These are phyloP conservation scores for Anhinga rufa DNA, from an alignment of 2,113 vertebrate species.

Conservation along the genomic window DNA sequence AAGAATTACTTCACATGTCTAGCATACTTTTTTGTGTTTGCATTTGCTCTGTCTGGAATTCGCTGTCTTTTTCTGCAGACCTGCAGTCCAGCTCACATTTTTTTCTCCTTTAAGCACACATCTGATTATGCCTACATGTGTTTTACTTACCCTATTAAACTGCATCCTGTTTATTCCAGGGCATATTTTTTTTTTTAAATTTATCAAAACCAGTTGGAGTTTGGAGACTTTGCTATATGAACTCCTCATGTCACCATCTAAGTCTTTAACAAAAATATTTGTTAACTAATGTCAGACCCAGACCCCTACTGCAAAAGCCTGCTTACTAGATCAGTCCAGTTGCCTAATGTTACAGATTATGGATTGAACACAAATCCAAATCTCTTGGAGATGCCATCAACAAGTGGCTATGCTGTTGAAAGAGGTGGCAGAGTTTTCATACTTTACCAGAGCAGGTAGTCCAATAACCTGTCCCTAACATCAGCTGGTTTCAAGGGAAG, in stretches of 20 bases:
- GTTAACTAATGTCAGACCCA: not conserved
- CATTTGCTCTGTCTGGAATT: not conserved
- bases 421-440: not conserved
- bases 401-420: not conserved
- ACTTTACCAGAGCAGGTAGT: not conserved
- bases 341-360: not conserved
- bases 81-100: not conserved
- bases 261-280: not conserved
- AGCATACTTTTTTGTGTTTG: not conserved
- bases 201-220: not conserved
- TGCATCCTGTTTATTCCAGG: not conserved
- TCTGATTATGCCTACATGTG: not conserved
- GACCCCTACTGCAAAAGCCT: not conserved
- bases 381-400: not conserved
- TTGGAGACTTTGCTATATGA: not conserved
- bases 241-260: not conserved
- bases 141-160: not conserved
- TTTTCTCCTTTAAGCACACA: not conserved
- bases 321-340: not conserved
- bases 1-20: not conserved
- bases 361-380: not conserved
- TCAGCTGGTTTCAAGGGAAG: not conserved
- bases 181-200: not conserved
- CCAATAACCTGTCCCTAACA: not conserved
- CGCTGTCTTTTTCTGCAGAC: not conserved